Conservation (phyloP, 2,888 invertebrate species). For the Hesperia comma region DNA sequence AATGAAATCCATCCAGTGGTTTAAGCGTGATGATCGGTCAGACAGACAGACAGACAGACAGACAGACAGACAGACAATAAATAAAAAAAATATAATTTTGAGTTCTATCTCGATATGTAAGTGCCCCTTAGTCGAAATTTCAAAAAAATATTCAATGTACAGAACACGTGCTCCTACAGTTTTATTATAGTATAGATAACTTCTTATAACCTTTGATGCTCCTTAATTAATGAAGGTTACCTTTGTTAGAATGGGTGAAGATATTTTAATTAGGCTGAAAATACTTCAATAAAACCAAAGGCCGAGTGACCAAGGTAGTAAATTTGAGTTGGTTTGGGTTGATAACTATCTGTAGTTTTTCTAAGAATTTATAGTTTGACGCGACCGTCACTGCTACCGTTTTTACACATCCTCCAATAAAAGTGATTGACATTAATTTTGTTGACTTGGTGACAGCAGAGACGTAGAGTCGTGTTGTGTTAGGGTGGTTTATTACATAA, state of each 20-base stretch:
- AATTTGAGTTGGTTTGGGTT: slow-evolving; percentile 61
- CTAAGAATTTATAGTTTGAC: slow-evolving; percentile 67
- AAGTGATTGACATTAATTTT: slow-evolving; percentile 76
- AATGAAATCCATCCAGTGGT: no score
- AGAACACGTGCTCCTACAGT: no score
- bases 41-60: no score
- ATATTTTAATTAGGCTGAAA: slow-evolving; percentile 76
- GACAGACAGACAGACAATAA: no score
- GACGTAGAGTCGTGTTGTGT: slow-evolving; percentile 22
- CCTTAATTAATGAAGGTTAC: slow-evolving; percentile 47
- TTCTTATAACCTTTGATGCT: slow-evolving; percentile 49
- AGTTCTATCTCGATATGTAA: no score
- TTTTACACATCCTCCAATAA: slow-evolving; percentile 76
- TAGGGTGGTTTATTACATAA: neutral
- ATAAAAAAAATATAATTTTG: no score
- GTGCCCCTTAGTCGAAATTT: no score
- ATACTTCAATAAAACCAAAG: slow-evolving; percentile 72
- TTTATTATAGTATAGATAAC: no score
- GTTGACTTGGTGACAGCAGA: slow-evolving; percentile 48
- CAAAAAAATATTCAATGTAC: no score
- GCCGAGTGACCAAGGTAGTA: slow-evolving; percentile 61
- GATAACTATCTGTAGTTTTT: slow-evolving; percentile 64
- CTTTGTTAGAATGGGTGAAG: slow-evolving; percentile 58
- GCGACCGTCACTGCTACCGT: slow-evolving; percentile 63
- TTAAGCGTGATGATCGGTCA: no score